phyloP scores from a whole-genome alignment of 2,888 invertebrate genomes.

The Aspidiotus destructor region DNA sequence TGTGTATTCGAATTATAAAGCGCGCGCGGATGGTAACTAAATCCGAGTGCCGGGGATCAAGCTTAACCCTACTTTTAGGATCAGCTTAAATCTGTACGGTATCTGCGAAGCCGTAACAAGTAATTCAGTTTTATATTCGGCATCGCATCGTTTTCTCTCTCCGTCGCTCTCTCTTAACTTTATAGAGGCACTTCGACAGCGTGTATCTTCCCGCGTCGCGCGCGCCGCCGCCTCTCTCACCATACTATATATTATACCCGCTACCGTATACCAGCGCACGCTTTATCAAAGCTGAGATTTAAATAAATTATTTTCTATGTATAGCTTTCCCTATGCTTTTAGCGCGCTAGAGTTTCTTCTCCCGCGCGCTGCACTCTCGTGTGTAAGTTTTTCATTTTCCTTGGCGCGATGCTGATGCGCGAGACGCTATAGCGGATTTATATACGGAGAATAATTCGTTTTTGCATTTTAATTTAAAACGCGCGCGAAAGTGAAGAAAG shows the following conservation, averaged over 20 bases:
- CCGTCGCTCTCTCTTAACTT: not conserved
- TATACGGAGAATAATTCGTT: constrained; percentile 26
- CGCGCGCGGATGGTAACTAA: constrained; percentile 20
- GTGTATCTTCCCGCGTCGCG: too few species aligned
- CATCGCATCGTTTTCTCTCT: constrained; percentile 4
- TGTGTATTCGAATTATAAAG: constrained; percentile 33
- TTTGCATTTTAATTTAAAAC: constrained; percentile 24
- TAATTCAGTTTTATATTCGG: constrained; percentile 32
- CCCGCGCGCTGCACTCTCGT: too few species aligned
- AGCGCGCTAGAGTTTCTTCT: not conserved
- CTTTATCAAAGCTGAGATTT: constrained; percentile 31
- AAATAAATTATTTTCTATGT: constrained; percentile 25
- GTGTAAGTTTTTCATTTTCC: constrained; percentile 32
- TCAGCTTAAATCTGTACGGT: constrained; percentile 29
- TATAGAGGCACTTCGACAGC: too few species aligned
- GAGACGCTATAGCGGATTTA: constrained; percentile 13
- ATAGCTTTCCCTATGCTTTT: constrained; percentile 19
- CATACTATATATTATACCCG: not conserved
- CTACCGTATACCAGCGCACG: constrained; percentile 1
- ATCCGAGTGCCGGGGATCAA: constrained; percentile 29
- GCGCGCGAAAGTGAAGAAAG: not conserved
- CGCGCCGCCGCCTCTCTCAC: not conserved
- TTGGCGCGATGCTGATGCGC: not conserved
- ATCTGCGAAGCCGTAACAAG: constrained; percentile 32
- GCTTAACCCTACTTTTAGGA: constrained; percentile 30